Percentiles rank a stretch among this genome's conserved stretches.
These are phyloP conservation scores for Etheostoma nigrum DNA, from an alignment of 2,797 vertebrate species.

Conservation along the genomic window DNA sequence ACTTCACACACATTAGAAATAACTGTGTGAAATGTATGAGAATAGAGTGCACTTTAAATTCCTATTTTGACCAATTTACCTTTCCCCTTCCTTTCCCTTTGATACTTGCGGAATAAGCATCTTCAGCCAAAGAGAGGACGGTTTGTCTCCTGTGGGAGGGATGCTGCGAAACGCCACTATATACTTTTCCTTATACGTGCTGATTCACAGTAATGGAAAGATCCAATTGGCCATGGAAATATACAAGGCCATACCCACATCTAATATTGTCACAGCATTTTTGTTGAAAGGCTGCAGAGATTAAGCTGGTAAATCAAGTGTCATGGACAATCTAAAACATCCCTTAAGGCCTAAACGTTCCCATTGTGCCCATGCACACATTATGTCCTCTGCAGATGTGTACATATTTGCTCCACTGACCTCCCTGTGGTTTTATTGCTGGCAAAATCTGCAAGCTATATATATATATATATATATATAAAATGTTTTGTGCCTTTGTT, in stretches of 20 bases:
- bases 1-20: constrained; percentile 67
- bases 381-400: constrained; percentile 22
- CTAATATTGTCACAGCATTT: constrained; percentile 44
- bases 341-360: constrained; percentile 25
- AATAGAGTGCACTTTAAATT: constrained; percentile 68
- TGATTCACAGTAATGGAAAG: constrained; percentile 59
- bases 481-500: not conserved
- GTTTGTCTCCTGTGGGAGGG: constrained; percentile 47
- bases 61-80: constrained; percentile 63
- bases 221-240: constrained; percentile 61
- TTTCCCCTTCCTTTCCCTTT: constrained; percentile 35
- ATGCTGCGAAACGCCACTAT: constrained; percentile 9
- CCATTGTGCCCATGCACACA: constrained; percentile 2
- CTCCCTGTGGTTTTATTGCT: not conserved
- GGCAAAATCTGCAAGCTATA: not conserved
- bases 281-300: constrained; percentile 47
- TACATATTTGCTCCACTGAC: not conserved
- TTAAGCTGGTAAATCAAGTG: constrained; percentile 43
- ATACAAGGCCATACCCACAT: constrained; percentile 28
- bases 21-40: constrained; percentile 59
- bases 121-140: constrained; percentile 37
- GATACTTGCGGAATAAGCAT: constrained; percentile 53
- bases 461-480: too few relatives aligned
- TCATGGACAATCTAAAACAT: constrained; percentile 40
- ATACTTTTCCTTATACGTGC: constrained; percentile 21